phyloP scores from a whole-genome alignment of 1,140 invertebrate genomes.

The Chymomyza costata region DNA sequence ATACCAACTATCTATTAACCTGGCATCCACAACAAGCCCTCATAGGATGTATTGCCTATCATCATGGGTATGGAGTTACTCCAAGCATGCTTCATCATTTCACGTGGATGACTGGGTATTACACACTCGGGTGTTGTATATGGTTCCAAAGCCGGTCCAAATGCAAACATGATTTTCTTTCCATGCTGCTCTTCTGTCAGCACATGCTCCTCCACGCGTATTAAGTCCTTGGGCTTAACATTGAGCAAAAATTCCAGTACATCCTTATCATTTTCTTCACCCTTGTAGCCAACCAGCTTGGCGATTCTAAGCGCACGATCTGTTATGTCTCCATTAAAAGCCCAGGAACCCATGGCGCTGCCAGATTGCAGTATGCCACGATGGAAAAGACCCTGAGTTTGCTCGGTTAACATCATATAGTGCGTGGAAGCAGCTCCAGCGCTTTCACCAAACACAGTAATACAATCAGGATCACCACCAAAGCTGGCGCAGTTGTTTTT shows the following conservation, averaged over 20 bases:
- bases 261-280: conserved; percentile 61
- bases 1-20: conserved; percentile 21
- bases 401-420: conserved; percentile 79
- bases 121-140: conserved; percentile 57
- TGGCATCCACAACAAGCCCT: conserved; percentile 66
- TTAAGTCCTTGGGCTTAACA: conserved; percentile 77
- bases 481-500: conserved; percentile 80
- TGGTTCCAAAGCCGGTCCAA: conserved; percentile 72
- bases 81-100: conserved; percentile 69
- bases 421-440: conserved; percentile 76
- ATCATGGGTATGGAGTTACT: conserved; percentile 75
- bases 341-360: conserved; percentile 53
- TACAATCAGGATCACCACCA: conserved; percentile 76
- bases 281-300: conserved; percentile 60
- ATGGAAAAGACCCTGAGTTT: conserved; percentile 76
- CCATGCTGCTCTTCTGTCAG: conserved; percentile 46
- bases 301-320: conserved; percentile 51
- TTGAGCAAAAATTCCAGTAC: conserved; percentile 53
- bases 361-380: conserved; percentile 75
- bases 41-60: conserved; percentile 72
- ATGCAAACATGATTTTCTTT: conserved; percentile 52
- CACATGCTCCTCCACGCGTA: conserved; percentile 63
- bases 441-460: conserved; percentile 76
- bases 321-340: conserved; percentile 38
- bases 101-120: conserved; percentile 59